A percentile compares a stretch with the other conserved stretches of the same genome.
Conservation (phyloP, 2,797 vertebrate genomes). For the Petrocephalus schoutedeni region DNA sequence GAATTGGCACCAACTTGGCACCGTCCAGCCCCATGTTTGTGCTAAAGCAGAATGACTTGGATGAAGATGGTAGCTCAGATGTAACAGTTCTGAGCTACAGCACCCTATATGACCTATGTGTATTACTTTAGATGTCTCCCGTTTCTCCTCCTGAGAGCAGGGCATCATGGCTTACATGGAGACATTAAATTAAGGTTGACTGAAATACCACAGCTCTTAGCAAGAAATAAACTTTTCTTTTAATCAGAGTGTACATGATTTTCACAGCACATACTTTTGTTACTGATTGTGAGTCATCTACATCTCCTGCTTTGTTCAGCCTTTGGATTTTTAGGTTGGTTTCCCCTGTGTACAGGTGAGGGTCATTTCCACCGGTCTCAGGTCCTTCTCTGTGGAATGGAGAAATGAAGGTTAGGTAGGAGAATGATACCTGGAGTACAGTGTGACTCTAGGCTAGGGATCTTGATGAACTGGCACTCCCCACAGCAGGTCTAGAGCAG, state of each 20-base stretch:
- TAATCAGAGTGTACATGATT: neutral
- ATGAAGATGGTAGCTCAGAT: neutral
- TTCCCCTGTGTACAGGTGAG: slow-evolving; percentile 44
- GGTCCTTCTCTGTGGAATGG: slow-evolving; percentile 29
- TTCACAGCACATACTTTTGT: neutral
- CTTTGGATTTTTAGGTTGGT: slow-evolving; percentile 36
- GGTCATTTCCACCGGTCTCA: slow-evolving; percentile 47
- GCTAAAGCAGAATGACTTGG: neutral
- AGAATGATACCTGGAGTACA: neutral
- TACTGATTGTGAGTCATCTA: neutral
- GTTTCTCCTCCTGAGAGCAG: neutral
- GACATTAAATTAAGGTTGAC: neutral
- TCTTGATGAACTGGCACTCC: neutral
- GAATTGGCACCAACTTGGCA: neutral
- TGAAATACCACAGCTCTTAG: neutral
- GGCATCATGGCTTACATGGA: neutral
- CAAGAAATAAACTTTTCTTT: neutral
- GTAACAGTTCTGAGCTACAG: neutral
- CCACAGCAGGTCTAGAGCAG: neutral
- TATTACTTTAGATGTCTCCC: neutral
- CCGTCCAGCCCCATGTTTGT: neutral
- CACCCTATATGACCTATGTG: neutral
- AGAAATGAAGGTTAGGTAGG: neutral
- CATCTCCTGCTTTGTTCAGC: slow-evolving; percentile 19
- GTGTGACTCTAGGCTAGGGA: neutral